These are phyloP conservation scores for Nothobranchius kuhntae DNA, from an alignment of 2,113 vertebrate genomes.

Conservation along the genomic window DNA sequence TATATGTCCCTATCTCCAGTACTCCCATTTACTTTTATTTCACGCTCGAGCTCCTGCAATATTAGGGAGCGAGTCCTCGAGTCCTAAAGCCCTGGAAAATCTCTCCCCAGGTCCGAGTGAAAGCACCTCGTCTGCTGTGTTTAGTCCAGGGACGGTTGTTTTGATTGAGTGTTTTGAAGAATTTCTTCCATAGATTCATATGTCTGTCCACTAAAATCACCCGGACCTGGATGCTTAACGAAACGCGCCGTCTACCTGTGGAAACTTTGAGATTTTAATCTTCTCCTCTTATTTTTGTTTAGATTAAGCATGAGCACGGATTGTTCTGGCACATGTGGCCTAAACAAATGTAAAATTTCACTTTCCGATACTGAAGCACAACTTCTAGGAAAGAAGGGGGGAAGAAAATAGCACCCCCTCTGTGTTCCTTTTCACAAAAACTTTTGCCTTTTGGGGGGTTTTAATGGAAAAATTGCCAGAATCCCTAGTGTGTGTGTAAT, in stretches of 20 bases:
- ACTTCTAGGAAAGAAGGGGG: background rate
- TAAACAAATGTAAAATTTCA: constrained; percentile 33
- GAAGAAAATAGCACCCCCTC: too few relatives aligned
- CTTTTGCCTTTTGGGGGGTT: constrained; percentile 8
- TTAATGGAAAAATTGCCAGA: constrained; percentile 13
- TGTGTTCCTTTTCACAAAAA: too few relatives aligned
- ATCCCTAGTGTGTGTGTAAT: constrained; percentile 35
- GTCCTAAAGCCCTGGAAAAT: constrained; percentile 71
- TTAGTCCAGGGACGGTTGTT: constrained; percentile 54
- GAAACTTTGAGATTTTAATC: background rate
- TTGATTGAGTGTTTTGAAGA: constrained; percentile 51
- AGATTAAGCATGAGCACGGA: constrained; percentile 21
- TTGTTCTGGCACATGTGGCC: constrained; percentile 8
- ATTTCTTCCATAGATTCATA: constrained; percentile 39
- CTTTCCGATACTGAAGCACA: constrained; percentile 10
- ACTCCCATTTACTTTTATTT: constrained; percentile 76
- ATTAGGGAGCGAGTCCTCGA: constrained; percentile 59
- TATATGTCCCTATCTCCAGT: constrained; percentile 68
- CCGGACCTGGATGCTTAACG: constrained; percentile 18
- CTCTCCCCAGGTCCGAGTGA: constrained; percentile 67
- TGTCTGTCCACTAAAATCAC: constrained; percentile 42
- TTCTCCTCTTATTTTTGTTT: constrained; percentile 11
- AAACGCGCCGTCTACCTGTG: constrained; percentile 12
- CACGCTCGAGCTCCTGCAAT: constrained; percentile 70
- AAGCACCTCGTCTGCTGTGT: constrained; percentile 55